Evolutionary conservation across 1,140 invertebrate species (phyloP), one percentile per base, ranked within the genome.

Genomic region (Euwallacea similis): DNA sequence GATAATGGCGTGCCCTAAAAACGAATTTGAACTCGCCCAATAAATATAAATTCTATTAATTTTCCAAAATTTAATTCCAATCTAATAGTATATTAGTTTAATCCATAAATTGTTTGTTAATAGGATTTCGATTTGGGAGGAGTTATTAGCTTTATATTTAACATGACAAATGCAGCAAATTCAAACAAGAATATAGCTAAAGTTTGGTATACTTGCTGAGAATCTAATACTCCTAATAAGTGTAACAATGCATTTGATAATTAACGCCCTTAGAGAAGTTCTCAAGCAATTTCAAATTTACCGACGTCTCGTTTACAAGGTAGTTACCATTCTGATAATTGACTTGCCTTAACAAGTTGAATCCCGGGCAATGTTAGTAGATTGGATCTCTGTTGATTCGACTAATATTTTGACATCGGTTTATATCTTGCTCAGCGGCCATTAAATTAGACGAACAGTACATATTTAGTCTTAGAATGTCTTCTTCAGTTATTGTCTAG

Each of bases 11-110:
- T 33, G 21, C 21, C 21, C 21, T 33, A 33, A 33, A 33, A 33
- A 33, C 21, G 21, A 33, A 33, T 33, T 33, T 33, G 21, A 33
- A 33, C 21, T 33, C 21, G 21, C 9, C 13, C 9, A 50, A 50
- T 50, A 50, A 50, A 50, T 50, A 50, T 50, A 10, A 50, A 50
- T 50, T 50, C 46, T 50, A 50, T 50, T 50, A 50, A 50, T 50
- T 50, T 50, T 50, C 46, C 46, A 0, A 50, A 50, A 50, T 50
- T 50, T 10, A 10, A 13, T 50, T 50, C 13, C 46, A 50, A 50
- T 50, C 46, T 50, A 50, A 11, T 50, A 50, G 46, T 10, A 50
- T 50, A 50, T 50, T 50, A 50, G 46, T 50, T 50, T 50, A 50
- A 10, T 10, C 46, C 13, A 10, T 50, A 50, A 50, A 50, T 50